These are phyloP conservation scores for Nemotelus nigrinus DNA, from an alignment of 2,888 invertebrate genomes.

Conservation along the genomic window DNA sequence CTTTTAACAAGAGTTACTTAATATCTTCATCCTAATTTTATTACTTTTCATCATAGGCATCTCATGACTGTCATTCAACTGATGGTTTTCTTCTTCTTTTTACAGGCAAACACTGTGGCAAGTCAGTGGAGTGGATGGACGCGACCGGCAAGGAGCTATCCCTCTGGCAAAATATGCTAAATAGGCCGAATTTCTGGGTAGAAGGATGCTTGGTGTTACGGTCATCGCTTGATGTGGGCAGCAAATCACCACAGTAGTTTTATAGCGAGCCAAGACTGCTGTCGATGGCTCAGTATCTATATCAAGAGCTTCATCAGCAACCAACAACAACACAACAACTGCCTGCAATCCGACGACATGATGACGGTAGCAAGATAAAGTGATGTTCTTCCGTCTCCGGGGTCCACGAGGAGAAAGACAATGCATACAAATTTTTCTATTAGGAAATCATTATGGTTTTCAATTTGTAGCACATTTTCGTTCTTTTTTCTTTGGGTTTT, in stretches of 20 bases:
- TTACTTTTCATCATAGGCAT: slow-evolving; percentile 1
- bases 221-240: slow-evolving; percentile 74
- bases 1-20: slow-evolving; percentile 9
- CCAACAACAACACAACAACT: neutral
- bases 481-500: neutral
- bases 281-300: neutral
- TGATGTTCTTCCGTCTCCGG: slow-evolving; percentile 2
- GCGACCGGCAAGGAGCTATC: slow-evolving; percentile 88
- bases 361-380: neutral
- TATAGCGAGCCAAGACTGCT: neutral
- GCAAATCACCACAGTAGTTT: slow-evolving; percentile 40
- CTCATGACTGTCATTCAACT: slow-evolving; percentile 25
- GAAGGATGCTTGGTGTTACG: slow-evolving; percentile 89
- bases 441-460: slow-evolving; percentile 3
- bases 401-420: neutral
- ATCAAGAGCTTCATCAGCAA: slow-evolving; percentile 1
- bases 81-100: slow-evolving; percentile 52
- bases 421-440: slow-evolving; percentile 28
- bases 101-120: slow-evolving; percentile 86
- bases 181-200: slow-evolving; percentile 96
- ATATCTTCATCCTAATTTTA: slow-evolving; percentile 32
- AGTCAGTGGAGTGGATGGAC: slow-evolving; percentile 94
- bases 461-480: slow-evolving; percentile 8
- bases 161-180: slow-evolving; percentile 94
- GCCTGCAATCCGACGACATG: neutral